Evolutionary conservation across 2,888 invertebrate species (phyloP), one percentile per base, ranked within the genome.

Genomic region (Pristionchus japonicus): DNA sequence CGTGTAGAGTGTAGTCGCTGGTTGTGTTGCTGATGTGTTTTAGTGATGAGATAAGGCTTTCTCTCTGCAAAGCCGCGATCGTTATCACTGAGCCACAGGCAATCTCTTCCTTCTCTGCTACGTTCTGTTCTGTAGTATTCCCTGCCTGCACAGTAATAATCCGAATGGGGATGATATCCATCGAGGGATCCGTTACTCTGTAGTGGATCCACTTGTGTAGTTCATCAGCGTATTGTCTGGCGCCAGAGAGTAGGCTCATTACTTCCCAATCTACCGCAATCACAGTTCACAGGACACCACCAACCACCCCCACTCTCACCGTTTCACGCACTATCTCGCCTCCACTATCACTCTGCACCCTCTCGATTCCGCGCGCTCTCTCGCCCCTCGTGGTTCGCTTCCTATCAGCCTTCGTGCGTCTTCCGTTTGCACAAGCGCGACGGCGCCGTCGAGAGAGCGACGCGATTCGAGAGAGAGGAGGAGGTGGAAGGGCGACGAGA

Each of bases 241-340:
- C 74, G 74, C 74, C 74, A 74, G 37, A 74, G 31, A 74, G 74
- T 74, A 74, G 74, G 37, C 74, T 74, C 74, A 74, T 74, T 74
- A 74, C 74, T 74, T 74, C 74, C 74, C 74, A 74, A 74, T 74
- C 74, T 74, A 74, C 74, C 37, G 74, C 74, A 67, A 67, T 67
- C 64, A 67, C 64, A 67, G 64, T 67, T 67, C 64, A 67, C 34
- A 67, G 64, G 31, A 67, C 64, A 67, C 31, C n/a, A n/a, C n/a
- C n/a, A 61, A n/a, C 64, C 64, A 23, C 11, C 74, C 40, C 74
- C 37, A 40, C 40, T 74, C 74, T 74, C 74, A 11, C 15, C 74
- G 23, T 40, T 40, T 37, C 31, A 31, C 6, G 6, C 7, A 23
- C 1, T 40, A 0, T 74, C 74, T 40, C 74, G 40, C 37, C 20